phyloP scores from a whole-genome alignment of 1,140 invertebrate species.

The Telenomus remus region DNA sequence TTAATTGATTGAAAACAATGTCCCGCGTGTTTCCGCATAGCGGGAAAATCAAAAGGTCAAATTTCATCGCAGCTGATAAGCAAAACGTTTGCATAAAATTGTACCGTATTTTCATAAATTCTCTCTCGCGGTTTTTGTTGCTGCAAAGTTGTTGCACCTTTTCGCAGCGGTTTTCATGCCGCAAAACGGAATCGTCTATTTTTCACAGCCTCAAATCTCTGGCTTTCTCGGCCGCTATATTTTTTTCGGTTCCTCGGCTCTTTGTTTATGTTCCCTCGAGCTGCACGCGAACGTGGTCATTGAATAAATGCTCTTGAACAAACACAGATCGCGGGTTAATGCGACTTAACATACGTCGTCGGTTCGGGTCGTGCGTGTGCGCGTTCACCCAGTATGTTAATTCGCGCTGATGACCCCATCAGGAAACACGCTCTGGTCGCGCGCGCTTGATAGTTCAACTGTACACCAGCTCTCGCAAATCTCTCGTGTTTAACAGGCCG shows the following conservation, averaged over 20 bases:
- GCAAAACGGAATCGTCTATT: background rate
- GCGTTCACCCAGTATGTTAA: constrained; percentile 69
- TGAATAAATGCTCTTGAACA: constrained; percentile 15
- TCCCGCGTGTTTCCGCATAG: constrained; percentile 13
- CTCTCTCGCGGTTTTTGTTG: no score
- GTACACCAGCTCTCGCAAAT: constrained; percentile 21
- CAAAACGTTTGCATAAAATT: background rate
- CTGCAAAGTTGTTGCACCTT: no score
- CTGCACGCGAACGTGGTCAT: constrained; percentile 32
- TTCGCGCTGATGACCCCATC: constrained; percentile 71
- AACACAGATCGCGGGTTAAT: constrained; percentile 40
- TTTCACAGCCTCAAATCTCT: background rate
- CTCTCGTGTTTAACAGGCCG: constrained; percentile 40
- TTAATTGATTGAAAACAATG: constrained; percentile 8
- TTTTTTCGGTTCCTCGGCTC: constrained; percentile 3
- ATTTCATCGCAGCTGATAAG: background rate
- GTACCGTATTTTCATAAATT: no score
- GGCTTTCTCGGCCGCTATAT: background rate
- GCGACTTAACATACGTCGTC: constrained; percentile 16
- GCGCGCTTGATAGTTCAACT: constrained; percentile 37
- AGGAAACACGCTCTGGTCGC: constrained; percentile 63
- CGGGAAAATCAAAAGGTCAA: constrained; percentile 1
- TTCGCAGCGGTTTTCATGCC: background rate
- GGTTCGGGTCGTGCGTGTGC: constrained; percentile 49
- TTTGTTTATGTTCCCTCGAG: constrained; percentile 19